Conservation (phyloP, 2,797 vertebrate species). For the Yasuhikotakia modesta region DNA sequence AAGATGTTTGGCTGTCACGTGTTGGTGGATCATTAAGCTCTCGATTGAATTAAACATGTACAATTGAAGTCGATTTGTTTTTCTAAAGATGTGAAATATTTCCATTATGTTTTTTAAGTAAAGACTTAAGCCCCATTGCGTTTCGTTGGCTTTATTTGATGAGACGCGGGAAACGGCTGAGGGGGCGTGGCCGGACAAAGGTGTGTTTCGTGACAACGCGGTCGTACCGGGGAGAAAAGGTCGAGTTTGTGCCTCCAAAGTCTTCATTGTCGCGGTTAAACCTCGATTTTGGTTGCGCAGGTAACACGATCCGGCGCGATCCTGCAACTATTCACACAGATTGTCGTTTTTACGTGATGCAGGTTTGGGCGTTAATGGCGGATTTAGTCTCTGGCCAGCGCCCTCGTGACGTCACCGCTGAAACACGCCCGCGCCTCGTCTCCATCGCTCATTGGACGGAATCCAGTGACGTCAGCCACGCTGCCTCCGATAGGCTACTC, state of each 20-base stretch:
- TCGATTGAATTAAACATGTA: slow-evolving; percentile 61
- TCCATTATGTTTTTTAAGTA: slow-evolving; percentile 78
- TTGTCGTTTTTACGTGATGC: background rate
- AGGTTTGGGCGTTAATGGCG: slow-evolving; percentile 45
- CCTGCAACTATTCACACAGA: background rate
- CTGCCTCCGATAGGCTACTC: slow-evolving; percentile 16
- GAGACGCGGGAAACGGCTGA: background rate
- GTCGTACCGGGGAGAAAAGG: background rate
- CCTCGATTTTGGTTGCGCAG: background rate
- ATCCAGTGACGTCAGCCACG: slow-evolving; percentile 24
- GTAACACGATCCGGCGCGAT: background rate
- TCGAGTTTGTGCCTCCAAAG: background rate
- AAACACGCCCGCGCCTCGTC: slow-evolving; percentile 10
- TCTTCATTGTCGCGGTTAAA: background rate
- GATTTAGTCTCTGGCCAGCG: slow-evolving; percentile 42
- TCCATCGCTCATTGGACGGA: slow-evolving; percentile 39
- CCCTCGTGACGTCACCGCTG: slow-evolving; percentile 34
- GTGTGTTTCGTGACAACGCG: background rate
- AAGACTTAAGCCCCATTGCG: slow-evolving; percentile 66
- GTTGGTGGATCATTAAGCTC: slow-evolving; percentile 63
- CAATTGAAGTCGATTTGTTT: slow-evolving; percentile 65
- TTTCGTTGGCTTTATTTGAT: slow-evolving; percentile 66
- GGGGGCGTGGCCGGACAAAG: slow-evolving; percentile 3
- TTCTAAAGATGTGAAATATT: slow-evolving; percentile 77
- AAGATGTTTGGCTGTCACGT: slow-evolving; percentile 59